Conservation (phyloP, 2,797 vertebrate genomes). For the Margarornis squamiger region DNA sequence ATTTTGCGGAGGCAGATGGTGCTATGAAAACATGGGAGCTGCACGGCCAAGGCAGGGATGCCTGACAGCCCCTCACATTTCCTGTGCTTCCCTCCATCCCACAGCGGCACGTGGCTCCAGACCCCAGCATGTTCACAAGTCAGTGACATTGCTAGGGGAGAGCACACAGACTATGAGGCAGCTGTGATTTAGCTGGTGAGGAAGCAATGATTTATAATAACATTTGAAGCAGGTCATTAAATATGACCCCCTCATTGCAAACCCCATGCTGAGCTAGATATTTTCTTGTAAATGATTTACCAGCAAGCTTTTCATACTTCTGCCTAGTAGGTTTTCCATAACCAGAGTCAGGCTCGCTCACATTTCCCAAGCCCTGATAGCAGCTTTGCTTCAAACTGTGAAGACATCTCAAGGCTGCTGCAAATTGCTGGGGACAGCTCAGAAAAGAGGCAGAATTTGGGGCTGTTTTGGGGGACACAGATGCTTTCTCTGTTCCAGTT, state of each 20-base stretch:
- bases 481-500: background rate
- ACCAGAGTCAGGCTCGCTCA: background rate
- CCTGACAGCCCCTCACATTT: background rate
- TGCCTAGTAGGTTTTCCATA: constrained; percentile 32
- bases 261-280: constrained; percentile 28
- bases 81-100: background rate
- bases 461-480: background rate
- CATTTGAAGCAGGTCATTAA: constrained; percentile 50
- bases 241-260: constrained; percentile 17
- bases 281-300: constrained; percentile 58
- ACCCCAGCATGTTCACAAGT: background rate
- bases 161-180: background rate
- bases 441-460: background rate
- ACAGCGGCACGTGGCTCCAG: background rate
- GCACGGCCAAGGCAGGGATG: rapidly evolving
- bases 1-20: rapidly evolving
- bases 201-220: constrained; percentile 53
- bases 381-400: constrained; percentile 1
- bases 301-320: constrained; percentile 24
- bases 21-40: background rate
- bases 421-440: background rate
- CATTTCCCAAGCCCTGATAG: constrained; percentile 7
- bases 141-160: background rate
- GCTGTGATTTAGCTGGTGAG: background rate
- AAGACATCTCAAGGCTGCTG: background rate